A percentile compares a stretch with the other conserved stretches of the same genome.
phyloP scores from a whole-genome alignment of 2,113 vertebrate genomes.

The Caloenas nicobarica region DNA sequence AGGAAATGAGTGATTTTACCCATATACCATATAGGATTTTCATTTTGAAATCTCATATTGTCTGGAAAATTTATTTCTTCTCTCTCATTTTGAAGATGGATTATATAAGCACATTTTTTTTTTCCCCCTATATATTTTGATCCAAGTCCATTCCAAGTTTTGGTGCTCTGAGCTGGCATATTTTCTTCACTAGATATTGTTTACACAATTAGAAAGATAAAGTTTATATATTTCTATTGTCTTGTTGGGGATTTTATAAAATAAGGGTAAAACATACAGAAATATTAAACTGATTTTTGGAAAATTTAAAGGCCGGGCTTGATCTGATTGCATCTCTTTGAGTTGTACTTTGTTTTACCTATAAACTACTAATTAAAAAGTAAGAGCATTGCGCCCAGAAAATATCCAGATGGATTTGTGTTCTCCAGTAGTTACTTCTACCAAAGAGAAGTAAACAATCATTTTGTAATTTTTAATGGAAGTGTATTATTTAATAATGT shows the following conservation, averaged over 20 bases:
- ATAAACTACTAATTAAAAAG: not conserved
- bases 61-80: not conserved
- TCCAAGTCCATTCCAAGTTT: not conserved
- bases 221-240: not conserved
- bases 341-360: not conserved
- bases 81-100: not conserved
- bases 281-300: not conserved
- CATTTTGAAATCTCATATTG: not conserved
- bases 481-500: slow-evolving; percentile 6
- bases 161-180: not conserved
- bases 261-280: not conserved
- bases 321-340: not conserved
- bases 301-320: not conserved
- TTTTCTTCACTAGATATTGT: not conserved
- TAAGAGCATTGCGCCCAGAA: not conserved
- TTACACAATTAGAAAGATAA: not conserved
- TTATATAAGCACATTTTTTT: not conserved
- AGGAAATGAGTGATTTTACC: not conserved
- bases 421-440: not conserved
- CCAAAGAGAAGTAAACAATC: not conserved
- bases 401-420: slow-evolving; percentile 31
- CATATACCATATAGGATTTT: not conserved
- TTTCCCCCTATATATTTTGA: not conserved
- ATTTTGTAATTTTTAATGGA: slow-evolving; percentile 29
- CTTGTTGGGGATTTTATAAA: not conserved